phyloP scores from a whole-genome alignment of 64 coral and sea anemone genomes.

The Pocillopora verrucosa region DNA sequence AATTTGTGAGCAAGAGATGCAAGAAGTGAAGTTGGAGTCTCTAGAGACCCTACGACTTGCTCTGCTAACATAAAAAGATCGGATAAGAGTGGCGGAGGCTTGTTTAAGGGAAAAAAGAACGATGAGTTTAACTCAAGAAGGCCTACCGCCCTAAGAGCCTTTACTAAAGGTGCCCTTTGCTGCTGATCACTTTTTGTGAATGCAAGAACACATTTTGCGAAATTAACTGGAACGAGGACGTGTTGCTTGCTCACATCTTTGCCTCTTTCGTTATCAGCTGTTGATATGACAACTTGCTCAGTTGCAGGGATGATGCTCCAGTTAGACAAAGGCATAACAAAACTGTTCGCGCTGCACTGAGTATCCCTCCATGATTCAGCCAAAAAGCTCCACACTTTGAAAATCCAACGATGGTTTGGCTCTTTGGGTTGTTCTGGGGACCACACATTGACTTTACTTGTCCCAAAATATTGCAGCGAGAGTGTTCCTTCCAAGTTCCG shows the following conservation, averaged over 20 bases:
- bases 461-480: background rate
- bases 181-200: background rate
- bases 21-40: background rate
- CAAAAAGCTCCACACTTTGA: constrained; percentile 30
- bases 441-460: background rate
- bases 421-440: background rate
- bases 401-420: constrained; percentile 3
- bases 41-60: background rate
- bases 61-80: background rate
- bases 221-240: background rate
- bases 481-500: background rate
- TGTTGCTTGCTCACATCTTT: background rate
- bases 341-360: background rate
- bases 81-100: background rate
- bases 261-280: background rate
- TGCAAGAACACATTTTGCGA: constrained; percentile 15
- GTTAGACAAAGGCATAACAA: background rate
- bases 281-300: background rate
- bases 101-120: background rate
- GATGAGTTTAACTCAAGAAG: background rate
- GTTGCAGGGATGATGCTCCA: constrained; percentile 43
- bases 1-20: constrained; percentile 24
- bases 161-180: background rate
- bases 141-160: background rate
- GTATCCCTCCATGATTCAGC: background rate